Evolutionary conservation across 1,140 invertebrate species (phyloP).

Genomic region (Teleogryllus occipitalis): DNA sequence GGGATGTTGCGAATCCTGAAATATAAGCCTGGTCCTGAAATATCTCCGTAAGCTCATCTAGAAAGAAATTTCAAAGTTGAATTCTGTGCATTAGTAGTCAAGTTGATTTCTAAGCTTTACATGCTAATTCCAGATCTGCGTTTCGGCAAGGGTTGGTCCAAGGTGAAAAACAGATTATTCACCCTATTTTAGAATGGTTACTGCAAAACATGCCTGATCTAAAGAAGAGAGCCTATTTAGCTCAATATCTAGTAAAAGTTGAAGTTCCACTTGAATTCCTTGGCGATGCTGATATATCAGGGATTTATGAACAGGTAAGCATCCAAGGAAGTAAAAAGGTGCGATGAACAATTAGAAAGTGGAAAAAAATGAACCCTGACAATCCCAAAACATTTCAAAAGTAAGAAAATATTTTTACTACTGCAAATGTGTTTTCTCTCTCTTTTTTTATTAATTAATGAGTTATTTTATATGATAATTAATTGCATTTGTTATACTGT

Average conservation of each 20-base stretch:
- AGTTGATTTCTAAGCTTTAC: background rate
- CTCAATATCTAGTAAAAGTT: constrained; percentile 62
- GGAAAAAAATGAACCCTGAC: no score
- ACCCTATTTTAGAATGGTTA: constrained; percentile 73
- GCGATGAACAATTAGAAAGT: no score
- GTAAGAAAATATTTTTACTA: no score
- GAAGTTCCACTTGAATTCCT: constrained; percentile 75
- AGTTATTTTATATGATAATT: no score
- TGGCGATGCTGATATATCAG: constrained; percentile 64
- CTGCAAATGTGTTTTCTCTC: no score
- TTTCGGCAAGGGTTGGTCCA: constrained; percentile 64
- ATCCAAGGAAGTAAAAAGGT: background rate
- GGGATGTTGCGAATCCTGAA: constrained; percentile 55
- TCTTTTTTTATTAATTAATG: no score
- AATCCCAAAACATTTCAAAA: no score
- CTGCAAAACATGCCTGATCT: constrained; percentile 60
- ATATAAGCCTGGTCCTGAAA: constrained; percentile 52
- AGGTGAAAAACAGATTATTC: constrained; percentile 64
- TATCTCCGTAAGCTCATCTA: constrained; percentile 22
- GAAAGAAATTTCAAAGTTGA: background rate
- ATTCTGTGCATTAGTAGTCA: background rate
- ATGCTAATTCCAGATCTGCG: constrained; percentile 30
- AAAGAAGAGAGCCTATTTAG: constrained; percentile 73
- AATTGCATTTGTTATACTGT: no score
- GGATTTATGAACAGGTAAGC: constrained; percentile 57